phyloP scores from a whole-genome alignment of 1,140 invertebrate genomes.

The Calosoma granatense region DNA sequence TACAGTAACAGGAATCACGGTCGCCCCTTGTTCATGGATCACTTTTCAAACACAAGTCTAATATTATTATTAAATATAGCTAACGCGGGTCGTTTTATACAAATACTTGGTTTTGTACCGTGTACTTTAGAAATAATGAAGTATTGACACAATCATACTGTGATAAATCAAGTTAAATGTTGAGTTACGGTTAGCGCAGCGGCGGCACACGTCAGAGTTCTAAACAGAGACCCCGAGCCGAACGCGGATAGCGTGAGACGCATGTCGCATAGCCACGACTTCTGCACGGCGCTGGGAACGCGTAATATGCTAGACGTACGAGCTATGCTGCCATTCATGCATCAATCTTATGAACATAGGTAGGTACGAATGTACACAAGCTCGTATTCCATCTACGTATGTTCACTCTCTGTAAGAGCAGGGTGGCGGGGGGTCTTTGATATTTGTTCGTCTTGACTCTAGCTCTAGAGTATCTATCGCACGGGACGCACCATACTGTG shows the following conservation, averaged over 20 bases:
- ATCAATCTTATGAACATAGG: no score
- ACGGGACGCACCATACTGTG: not conserved
- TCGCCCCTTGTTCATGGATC: not conserved
- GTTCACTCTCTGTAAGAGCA: no score
- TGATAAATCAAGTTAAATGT: conserved; percentile 35
- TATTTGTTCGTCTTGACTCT: not conserved
- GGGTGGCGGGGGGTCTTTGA: not conserved
- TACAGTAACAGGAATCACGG: not conserved
- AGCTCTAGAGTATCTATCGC: no score
- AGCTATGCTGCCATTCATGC: no score
- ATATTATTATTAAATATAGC: conserved; percentile 1
- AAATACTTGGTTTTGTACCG: conserved; percentile 27
- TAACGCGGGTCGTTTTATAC: conserved; percentile 22
- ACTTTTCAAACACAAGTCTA: not conserved
- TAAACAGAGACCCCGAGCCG: not conserved
- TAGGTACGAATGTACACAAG: no score
- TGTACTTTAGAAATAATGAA: conserved; percentile 27
- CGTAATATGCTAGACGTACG: no score
- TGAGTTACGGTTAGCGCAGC: conserved; percentile 22
- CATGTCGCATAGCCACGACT: not conserved
- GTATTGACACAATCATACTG: conserved; percentile 36
- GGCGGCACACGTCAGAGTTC: not conserved
- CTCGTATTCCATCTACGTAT: no score
- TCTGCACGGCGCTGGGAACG: not conserved
- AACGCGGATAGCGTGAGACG: not conserved